phyloP scores from a whole-genome alignment of 1,140 invertebrate genomes.

The Pseudomyrmex flavicornis region DNA sequence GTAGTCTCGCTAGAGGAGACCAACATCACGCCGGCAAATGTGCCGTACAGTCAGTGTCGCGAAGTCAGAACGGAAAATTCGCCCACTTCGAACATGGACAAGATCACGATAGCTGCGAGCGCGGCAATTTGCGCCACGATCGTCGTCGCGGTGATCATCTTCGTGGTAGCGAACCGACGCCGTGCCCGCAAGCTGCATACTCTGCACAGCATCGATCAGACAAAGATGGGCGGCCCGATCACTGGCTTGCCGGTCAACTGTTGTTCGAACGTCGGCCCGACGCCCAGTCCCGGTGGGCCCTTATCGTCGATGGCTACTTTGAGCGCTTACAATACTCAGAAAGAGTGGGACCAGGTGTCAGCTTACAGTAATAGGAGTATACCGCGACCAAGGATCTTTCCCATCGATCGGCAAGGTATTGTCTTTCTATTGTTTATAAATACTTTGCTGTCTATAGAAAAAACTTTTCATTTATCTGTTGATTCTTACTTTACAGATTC shows the following conservation, averaged over 20 bases:
- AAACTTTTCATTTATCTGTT: background rate
- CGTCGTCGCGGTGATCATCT: conserved; percentile 94
- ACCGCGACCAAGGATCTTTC: conserved; percentile 93
- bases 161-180: conserved; percentile 92
- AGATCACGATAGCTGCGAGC: conserved; percentile 96
- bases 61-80: conserved; percentile 94
- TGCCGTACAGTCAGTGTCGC: conserved; percentile 94
- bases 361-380: conserved; percentile 96
- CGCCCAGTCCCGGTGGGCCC: conserved; percentile 91
- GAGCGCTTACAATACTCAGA: conserved; percentile 92
- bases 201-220: conserved; percentile 87
- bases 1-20: conserved; percentile 95
- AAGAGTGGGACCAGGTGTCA: conserved; percentile 97
- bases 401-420: conserved; percentile 88
- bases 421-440: background rate
- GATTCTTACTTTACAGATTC: too few relatives aligned
- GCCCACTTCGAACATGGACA: conserved; percentile 95
- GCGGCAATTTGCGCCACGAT: conserved; percentile 97
- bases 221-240: conserved; percentile 89
- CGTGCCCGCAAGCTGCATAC: conserved; percentile 91
- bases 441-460: background rate
- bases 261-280: conserved; percentile 89
- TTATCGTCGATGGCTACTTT: conserved; percentile 93
- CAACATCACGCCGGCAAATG: conserved; percentile 93
- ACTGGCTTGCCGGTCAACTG: conserved; percentile 90